Base-by-base conservation (phyloP, 2,113 vertebrate genomes). In the Micronycteris hirsuta region DNA sequence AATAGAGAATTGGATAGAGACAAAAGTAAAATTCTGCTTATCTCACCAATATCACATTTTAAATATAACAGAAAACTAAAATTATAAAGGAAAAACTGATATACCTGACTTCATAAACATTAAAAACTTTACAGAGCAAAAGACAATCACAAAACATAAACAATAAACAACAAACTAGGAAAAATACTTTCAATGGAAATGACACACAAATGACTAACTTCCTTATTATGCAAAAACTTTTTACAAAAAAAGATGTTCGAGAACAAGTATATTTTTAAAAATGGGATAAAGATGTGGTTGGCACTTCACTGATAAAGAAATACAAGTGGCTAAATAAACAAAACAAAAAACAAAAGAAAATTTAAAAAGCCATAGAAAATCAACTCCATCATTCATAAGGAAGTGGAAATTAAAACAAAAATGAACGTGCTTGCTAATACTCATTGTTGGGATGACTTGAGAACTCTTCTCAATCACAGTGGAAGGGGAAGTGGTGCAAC, bases 181-280 rank as follows among this genome's bases (percentile, higher is more conserved):
- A 74, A 83, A 41, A 77, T 54, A 38, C 41, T 96, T 94, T 91
- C 81, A 73, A n/a, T 52, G 43, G 58, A 95, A 63, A 65, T n/a
- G 31, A 77, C 28, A 89, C 4, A 91, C 41, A 85, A 88, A 56
- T 54, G 12, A 56, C 4, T 54, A 63, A 89, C 82, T 86, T 92
- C 26, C 28, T 68, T 56, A 47, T 82, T 36, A 91, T 26, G 5
- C 24, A 81, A 70, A 94, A 80, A 47, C 4, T 1, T 54, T 45
- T 65, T 73, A 58, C 17, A 82, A 88, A 92, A 88, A 47, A 52
- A 74, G 38, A 73, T 76, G 19, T 10, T 83, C 4, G 84, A 84
- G 33, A 91, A 73, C 4, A 7, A 65, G 14, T 56, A 52, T 45
- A 65, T 33, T 24, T 91, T 49, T 16, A 33, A 67, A 70, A 68